Percentiles rank a stretch among this genome's conserved stretches.
Conservation (phyloP, 2,113 vertebrate species). For the Gorsachius goisagi region DNA sequence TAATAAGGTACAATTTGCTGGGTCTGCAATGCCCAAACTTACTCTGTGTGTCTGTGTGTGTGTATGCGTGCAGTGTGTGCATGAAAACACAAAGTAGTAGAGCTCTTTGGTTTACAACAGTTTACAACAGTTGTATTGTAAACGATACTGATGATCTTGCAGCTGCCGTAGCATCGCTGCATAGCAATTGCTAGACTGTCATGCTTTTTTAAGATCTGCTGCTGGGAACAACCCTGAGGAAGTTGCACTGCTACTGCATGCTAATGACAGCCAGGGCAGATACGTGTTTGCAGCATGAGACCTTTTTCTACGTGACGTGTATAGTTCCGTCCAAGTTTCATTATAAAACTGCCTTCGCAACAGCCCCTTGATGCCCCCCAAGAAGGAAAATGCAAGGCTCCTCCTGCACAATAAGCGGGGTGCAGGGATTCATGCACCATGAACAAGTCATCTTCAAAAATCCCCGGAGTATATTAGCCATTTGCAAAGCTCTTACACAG, state of each 20-base stretch:
- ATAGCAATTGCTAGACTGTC: background rate
- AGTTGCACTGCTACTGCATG: background rate
- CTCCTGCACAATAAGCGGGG: background rate
- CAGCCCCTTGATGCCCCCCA: too few relatives aligned
- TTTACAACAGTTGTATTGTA: background rate
- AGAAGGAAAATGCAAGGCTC: background rate
- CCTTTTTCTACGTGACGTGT: fast-evolving
- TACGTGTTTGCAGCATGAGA: background rate
- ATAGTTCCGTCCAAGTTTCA: background rate
- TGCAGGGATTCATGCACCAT: background rate
- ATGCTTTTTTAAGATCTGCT: background rate
- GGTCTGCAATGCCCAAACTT: background rate
- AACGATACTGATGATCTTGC: background rate
- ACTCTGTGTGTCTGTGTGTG: background rate
- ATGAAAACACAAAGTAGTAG: background rate
- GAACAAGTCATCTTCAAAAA: background rate
- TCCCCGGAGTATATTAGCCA: background rate
- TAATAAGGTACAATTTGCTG: too few relatives aligned
- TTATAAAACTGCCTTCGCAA: background rate
- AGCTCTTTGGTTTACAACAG: background rate
- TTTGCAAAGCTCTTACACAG: background rate
- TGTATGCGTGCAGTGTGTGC: too few relatives aligned
- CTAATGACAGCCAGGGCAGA: background rate
- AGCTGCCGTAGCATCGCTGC: background rate
- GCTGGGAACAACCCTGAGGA: background rate